These are phyloP conservation scores for Apotomis capreana DNA, from an alignment of 2,888 invertebrate species.

Conservation along the genomic window DNA sequence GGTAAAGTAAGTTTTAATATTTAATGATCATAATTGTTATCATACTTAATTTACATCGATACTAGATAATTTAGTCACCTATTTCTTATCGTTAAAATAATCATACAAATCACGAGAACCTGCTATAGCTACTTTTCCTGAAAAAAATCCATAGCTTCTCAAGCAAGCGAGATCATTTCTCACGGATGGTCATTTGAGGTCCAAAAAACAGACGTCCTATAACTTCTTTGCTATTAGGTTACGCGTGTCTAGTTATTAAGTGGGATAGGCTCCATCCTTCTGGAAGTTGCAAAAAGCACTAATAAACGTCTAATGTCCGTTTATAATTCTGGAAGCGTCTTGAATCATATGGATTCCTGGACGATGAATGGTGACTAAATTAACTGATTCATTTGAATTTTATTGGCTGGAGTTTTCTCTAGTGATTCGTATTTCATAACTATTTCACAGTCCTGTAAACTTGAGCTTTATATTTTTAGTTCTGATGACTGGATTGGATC, in stretches of 20 bases:
- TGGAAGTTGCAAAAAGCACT: background rate
- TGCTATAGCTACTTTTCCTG: too few relatives aligned
- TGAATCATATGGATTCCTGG: slow-evolving; percentile 5
- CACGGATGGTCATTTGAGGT: too few relatives aligned
- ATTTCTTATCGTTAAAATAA: too few relatives aligned
- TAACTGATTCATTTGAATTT: slow-evolving; percentile 18
- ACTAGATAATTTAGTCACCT: too few relatives aligned
- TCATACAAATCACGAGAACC: too few relatives aligned
- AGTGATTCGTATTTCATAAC: background rate
- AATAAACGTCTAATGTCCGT: slow-evolving; percentile 8
- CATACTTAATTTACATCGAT: too few relatives aligned
- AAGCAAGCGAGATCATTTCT: too few relatives aligned
- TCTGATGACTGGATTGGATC: too few relatives aligned
- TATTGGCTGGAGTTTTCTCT: slow-evolving; percentile 12
- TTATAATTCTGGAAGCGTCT: slow-evolving; percentile 10
- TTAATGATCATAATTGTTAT: too few relatives aligned
- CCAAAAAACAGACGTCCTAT: too few relatives aligned
- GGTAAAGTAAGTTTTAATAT: too few relatives aligned
- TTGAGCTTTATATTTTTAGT: background rate
- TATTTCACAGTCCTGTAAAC: background rate
- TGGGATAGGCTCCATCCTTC: background rate
- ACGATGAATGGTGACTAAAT: slow-evolving; percentile 19
- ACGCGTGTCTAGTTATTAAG: background rate
- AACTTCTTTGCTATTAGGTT: background rate
- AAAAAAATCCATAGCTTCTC: too few relatives aligned